phyloP scores from a whole-genome alignment of 2,797 vertebrate genomes.

The Ceryle rudis region DNA sequence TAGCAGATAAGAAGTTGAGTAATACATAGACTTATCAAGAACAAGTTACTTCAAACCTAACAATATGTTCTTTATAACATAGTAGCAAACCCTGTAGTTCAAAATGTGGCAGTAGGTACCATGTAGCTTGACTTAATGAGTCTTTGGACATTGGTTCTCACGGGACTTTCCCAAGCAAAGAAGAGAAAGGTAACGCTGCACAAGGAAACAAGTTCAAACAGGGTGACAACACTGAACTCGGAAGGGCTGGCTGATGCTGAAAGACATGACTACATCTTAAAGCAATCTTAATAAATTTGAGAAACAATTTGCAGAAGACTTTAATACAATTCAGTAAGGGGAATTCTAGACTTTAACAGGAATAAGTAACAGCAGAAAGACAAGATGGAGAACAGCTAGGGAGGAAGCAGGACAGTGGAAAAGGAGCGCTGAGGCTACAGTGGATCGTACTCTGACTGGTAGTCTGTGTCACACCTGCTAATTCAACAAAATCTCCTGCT shows the following conservation, averaged over 20 bases:
- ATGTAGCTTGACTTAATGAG: background rate
- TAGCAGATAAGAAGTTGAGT: background rate
- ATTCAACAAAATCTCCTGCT: background rate
- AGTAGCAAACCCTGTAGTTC: background rate
- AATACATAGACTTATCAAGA: background rate
- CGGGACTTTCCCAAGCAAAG: background rate
- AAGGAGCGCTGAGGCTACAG: background rate
- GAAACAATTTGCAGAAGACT: background rate
- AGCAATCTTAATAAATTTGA: background rate
- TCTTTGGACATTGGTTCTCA: background rate
- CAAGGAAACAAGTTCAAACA: background rate
- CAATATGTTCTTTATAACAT: background rate
- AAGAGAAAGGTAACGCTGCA: background rate
- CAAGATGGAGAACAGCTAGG: background rate
- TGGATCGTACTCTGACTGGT: background rate
- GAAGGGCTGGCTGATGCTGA: background rate
- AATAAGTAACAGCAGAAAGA: background rate
- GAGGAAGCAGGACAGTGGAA: background rate
- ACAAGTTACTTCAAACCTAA: background rate
- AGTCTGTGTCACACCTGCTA: background rate
- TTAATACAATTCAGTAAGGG: background rate
- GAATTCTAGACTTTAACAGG: background rate
- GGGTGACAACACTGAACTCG: background rate
- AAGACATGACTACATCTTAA: background rate
- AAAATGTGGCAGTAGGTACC: background rate